Percentiles rank a stretch among this genome's conserved stretches.
Evolutionary conservation across 2,113 vertebrate genomes (phyloP).

Genomic region (Nycticorax nycticorax): DNA sequence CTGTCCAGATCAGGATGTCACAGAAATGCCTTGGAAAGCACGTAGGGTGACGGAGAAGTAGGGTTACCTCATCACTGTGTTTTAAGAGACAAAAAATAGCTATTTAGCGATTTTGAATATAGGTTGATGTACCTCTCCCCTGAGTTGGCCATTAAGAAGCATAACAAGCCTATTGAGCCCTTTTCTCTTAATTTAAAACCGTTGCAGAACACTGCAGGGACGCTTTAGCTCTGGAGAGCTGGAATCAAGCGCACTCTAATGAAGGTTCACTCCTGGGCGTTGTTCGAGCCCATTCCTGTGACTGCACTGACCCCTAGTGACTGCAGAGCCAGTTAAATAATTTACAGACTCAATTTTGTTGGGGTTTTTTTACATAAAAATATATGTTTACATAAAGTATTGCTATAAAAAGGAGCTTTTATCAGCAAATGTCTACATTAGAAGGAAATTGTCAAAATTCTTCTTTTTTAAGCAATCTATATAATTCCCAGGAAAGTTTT

Average conservation of each 20-base stretch:
- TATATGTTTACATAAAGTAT: neutral
- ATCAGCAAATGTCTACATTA: neutral
- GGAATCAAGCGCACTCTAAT: rapidly evolving
- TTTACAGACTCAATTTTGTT: too few species aligned
- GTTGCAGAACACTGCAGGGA: neutral
- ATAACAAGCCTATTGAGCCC: neutral
- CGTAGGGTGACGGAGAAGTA: neutral
- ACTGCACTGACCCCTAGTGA: conserved; percentile 57
- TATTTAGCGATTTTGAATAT: neutral
- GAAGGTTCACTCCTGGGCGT: neutral
- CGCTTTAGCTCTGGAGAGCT: neutral
- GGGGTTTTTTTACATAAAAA: neutral
- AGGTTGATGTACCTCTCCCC: neutral
- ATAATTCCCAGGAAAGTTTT: neutral
- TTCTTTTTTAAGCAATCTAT: neutral
- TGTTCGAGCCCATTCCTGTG: neutral
- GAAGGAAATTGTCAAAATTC: neutral
- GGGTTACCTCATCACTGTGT: neutral
- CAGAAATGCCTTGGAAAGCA: neutral
- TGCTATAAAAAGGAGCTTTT: neutral
- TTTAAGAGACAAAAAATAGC: neutral
- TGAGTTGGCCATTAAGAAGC: neutral
- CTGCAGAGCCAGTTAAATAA: neutral
- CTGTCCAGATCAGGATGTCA: neutral
- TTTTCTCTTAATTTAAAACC: neutral